Base-by-base conservation (phyloP, 2,113 vertebrate genomes). In the Agelaius tricolor region DNA sequence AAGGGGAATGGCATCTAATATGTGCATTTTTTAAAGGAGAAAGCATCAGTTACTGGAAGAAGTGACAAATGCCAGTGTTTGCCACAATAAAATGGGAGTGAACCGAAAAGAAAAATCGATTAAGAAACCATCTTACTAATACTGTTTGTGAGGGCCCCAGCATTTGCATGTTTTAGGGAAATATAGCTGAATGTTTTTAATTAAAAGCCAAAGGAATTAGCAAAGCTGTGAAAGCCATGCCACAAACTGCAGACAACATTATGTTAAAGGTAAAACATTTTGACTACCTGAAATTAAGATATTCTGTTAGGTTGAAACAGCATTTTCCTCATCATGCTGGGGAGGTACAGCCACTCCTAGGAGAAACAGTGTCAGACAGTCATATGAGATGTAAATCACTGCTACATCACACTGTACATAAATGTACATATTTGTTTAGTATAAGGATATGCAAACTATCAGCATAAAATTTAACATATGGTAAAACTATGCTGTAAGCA, bases 21-120 rank as follows among this genome's bases (percentile, higher is more conserved):
- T 79, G 91, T 97, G 94, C 96, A 97, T 98, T 97, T 97, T 96
- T 98, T 97, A 98, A 94, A 82, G 95, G n/a, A 95, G 93, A 89
- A 92, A 85, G 71, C 84, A 82, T 93, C 87, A 84, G 84, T 72
- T 87, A 62, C 68, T 66, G 81, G 89, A 90, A 93, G 87, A 96
- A 96, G 94, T 87, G 94, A 96, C 90, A 97, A 97, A 96, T 85
- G 88, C 89, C 94, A 96, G 77, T 75, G 78, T 96, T 97, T 92
- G 93, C 87, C 89, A 73, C 69, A 87, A 87, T 63, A 95, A 94
- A 97, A 84, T 92, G 86, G 92, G 89, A 97, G n/a, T 84, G 87
- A 97, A 97, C 89, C 43, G 84, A 93, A 46, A 92, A 92, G 85
- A 96, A 97, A 90, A 97, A 97, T 97, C 94, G 96, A 96, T 97